Evolutionary conservation across 2,888 invertebrate species (phyloP).

Genomic region (Encarsia formosa): DNA sequence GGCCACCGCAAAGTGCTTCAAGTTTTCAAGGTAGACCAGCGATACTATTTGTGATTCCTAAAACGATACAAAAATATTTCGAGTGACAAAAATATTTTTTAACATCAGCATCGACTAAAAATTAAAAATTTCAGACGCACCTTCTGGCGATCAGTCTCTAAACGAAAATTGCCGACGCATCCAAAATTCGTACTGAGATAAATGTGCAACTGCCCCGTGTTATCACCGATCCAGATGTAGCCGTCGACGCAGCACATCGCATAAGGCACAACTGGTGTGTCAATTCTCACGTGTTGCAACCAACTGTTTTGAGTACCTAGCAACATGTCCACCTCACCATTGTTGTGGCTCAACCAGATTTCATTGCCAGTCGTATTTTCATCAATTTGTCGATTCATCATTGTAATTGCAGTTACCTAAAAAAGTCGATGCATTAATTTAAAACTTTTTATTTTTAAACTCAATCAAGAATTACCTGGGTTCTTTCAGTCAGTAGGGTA

Average conservation of each 20-base stretch:
- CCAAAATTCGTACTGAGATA: conserved; percentile 60
- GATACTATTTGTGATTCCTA: conserved; percentile 62
- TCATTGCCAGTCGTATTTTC: conserved; percentile 54
- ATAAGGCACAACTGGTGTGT: conserved; percentile 60
- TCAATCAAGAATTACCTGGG: conserved; percentile 52
- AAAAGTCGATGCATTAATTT: too few relatives aligned
- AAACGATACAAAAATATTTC: background rate
- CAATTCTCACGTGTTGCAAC: conserved; percentile 58
- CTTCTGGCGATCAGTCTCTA: conserved; percentile 65
- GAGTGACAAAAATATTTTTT: too few relatives aligned
- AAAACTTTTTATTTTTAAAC: background rate
- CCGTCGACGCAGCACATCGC: conserved; percentile 73
- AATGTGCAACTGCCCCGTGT: conserved; percentile 77
- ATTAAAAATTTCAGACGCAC: conserved; percentile 7
- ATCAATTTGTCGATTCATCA: conserved; percentile 41
- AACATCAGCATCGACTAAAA: too few relatives aligned
- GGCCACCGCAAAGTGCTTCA: conserved; percentile 77
- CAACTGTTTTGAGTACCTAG: conserved; percentile 57
- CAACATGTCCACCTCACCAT: conserved; percentile 63
- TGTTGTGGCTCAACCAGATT: conserved; percentile 71
- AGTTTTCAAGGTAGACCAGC: conserved; percentile 62
- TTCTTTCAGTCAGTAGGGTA: conserved; percentile 66
- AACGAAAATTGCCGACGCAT: conserved; percentile 43
- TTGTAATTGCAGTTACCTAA: conserved; percentile 56
- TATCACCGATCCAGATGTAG: conserved; percentile 87